Conservation (phyloP, 2,113 vertebrate species). For the Malurus cyaneus region DNA sequence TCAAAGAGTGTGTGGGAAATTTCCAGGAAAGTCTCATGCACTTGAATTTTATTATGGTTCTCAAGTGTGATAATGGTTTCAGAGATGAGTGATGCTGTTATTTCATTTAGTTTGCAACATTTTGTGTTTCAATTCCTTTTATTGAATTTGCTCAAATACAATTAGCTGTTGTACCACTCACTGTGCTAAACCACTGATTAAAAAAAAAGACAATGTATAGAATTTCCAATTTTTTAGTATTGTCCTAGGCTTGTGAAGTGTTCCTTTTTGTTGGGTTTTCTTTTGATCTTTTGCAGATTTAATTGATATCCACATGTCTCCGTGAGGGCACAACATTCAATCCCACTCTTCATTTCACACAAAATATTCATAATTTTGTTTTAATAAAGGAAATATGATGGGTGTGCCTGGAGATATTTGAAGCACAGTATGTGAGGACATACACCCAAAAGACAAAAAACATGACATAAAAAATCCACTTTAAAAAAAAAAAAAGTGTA, state of each 20-base stretch:
- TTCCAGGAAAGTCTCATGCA: conserved; percentile 10
- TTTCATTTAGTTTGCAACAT: neutral
- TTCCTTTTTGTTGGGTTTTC: neutral
- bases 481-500: neutral
- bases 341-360: fast-evolving
- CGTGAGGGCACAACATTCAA: neutral
- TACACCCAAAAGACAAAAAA: neutral
- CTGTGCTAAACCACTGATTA: neutral
- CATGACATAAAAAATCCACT: neutral
- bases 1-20: conserved; percentile 24
- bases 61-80: neutral
- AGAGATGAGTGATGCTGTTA: neutral
- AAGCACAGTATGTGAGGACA: neutral
- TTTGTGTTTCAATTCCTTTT: neutral
- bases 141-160: neutral
- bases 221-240: neutral
- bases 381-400: neutral
- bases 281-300: neutral
- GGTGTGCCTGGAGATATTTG: neutral
- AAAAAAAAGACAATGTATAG: neutral
- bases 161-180: neutral
- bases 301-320: neutral
- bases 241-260: neutral
- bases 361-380: neutral
- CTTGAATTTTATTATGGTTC: neutral